Percentiles rank a stretch among this genome's conserved stretches.
Evolutionary conservation across 2,113 vertebrate species (phyloP).

Genomic region (Balaeniceps rex): DNA sequence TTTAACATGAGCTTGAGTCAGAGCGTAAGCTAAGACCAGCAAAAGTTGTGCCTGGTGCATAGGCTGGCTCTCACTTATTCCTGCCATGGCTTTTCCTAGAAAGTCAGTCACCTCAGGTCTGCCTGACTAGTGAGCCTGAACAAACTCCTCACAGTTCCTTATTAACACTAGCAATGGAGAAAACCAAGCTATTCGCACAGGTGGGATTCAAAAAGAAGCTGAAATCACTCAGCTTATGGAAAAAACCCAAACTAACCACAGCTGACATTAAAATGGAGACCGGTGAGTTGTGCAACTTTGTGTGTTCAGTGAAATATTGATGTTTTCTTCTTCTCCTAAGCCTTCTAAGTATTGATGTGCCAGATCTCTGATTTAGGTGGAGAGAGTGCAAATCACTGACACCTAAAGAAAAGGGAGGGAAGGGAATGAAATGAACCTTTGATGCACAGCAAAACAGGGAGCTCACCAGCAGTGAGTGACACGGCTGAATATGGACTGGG

Average conservation of each 20-base stretch:
- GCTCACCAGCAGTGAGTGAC: background rate
- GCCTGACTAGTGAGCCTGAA: background rate
- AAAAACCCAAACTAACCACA: background rate
- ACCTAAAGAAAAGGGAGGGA: background rate
- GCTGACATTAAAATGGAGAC: background rate
- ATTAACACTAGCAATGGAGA: background rate
- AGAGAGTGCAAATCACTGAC: background rate
- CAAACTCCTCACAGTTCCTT: background rate
- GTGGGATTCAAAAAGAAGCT: background rate
- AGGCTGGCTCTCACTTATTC: background rate
- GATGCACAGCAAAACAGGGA: background rate
- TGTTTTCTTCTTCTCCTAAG: background rate
- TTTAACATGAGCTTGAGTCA: background rate
- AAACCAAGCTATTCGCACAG: background rate
- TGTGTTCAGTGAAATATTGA: background rate
- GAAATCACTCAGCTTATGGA: background rate
- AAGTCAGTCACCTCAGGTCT: background rate
- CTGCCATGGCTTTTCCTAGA: slow-evolving; percentile 9
- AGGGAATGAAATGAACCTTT: background rate
- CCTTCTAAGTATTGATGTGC: background rate
- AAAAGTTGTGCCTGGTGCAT: background rate
- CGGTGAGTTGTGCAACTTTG: background rate
- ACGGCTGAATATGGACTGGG: background rate
- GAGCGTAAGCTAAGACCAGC: background rate
- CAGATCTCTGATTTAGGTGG: background rate